Percentiles rank a stretch among this genome's conserved stretches.
phyloP scores from a whole-genome alignment of 2,797 vertebrate species.

The Luscinia luscinia region DNA sequence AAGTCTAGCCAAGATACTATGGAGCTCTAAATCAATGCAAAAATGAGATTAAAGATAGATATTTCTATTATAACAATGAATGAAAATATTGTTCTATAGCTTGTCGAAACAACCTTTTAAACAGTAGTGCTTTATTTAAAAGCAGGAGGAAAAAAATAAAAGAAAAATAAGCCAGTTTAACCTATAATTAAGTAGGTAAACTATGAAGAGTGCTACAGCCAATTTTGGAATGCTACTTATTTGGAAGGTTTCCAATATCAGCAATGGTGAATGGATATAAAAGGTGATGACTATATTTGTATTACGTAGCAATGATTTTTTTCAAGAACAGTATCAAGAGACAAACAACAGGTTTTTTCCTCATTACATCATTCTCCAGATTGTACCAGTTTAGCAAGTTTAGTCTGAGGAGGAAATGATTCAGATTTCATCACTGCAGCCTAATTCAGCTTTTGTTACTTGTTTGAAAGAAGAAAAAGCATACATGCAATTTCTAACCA shows the following conservation, averaged over 20 bases:
- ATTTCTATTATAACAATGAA: slow-evolving; percentile 7
- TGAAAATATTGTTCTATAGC: neutral
- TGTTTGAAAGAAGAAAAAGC: slow-evolving; percentile 60
- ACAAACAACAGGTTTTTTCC: slow-evolving; percentile 62
- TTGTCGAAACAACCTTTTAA: slow-evolving; percentile 10
- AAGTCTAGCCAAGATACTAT: slow-evolving; percentile 50
- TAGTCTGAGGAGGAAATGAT: slow-evolving; percentile 68
- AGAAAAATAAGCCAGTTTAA: slow-evolving; percentile 18
- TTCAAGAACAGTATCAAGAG: slow-evolving; percentile 48
- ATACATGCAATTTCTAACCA: slow-evolving; percentile 61
- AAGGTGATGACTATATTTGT: slow-evolving; percentile 53
- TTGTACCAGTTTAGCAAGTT: slow-evolving; percentile 56
- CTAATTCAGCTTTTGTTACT: slow-evolving; percentile 68
- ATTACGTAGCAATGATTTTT: slow-evolving; percentile 45
- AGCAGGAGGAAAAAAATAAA: neutral
- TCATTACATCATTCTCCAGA: slow-evolving; percentile 68
- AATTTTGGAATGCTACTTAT: slow-evolving; percentile 52
- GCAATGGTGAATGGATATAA: slow-evolving; percentile 55
- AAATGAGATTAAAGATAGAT: slow-evolving; percentile 31
- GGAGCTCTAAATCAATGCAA: slow-evolving; percentile 22
- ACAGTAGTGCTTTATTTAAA: slow-evolving; percentile 27
- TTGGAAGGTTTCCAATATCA: slow-evolving; percentile 53
- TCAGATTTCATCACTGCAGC: slow-evolving; percentile 66
- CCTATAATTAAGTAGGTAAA: slow-evolving; percentile 42
- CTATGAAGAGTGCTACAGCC: neutral